Evolutionary conservation across 2,113 vertebrate genomes (phyloP).

Genomic region (Otis tarda): DNA sequence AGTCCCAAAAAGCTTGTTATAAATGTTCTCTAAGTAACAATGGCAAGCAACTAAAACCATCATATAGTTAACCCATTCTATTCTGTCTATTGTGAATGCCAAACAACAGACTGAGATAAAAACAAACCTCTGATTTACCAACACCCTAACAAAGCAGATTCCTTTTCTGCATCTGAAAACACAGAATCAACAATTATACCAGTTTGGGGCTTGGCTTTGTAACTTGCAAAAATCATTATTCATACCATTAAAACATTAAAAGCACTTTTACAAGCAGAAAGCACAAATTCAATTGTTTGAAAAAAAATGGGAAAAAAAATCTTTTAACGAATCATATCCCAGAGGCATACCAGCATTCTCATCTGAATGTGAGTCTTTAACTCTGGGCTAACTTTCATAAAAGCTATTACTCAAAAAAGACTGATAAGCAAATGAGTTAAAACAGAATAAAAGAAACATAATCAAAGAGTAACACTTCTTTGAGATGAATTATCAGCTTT

Average conservation of each 20-base stretch:
- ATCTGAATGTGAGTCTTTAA: neutral
- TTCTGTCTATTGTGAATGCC: neutral
- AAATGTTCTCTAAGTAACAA: neutral
- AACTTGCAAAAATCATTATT: neutral
- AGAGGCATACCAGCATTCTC: neutral
- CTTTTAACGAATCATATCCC: neutral
- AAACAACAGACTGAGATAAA: neutral
- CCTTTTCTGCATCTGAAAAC: neutral
- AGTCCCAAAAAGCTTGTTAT: neutral
- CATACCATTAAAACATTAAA: neutral
- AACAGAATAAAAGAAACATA: neutral
- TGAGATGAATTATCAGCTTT: neutral
- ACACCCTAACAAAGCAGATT: neutral
- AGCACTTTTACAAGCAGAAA: neutral
- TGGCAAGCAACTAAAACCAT: slow-evolving; percentile 5
- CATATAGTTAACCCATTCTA: neutral
- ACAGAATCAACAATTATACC: neutral
- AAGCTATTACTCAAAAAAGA: neutral
- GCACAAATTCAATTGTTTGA: neutral
- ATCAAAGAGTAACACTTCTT: neutral
- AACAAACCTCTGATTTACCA: neutral
- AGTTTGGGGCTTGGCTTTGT: neutral
- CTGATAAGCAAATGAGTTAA: neutral
- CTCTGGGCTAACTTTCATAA: neutral
- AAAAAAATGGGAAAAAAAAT: neutral